Evolutionary conservation across 2,888 invertebrate species (phyloP).

Genomic region (Cremastinae sp.): DNA sequence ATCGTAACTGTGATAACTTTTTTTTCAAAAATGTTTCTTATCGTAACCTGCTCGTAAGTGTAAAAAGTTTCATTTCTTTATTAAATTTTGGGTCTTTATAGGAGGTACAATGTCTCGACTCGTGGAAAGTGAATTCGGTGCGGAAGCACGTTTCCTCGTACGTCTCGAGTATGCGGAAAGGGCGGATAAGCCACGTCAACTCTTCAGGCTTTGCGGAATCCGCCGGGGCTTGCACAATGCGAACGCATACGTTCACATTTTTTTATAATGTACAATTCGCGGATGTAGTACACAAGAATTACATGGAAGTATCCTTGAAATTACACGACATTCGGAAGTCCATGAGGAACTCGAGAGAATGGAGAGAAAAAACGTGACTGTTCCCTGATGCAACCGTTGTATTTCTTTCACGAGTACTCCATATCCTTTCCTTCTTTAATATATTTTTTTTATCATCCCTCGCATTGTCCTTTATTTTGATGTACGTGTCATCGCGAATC

Average conservation of each 20-base stretch:
- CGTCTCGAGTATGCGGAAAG: constrained; percentile 44
- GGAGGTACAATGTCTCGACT: background rate
- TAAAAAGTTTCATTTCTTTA: background rate
- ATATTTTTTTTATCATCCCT: constrained; percentile 21
- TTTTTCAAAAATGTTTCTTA: too few relatives aligned
- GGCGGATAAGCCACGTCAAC: constrained; percentile 58
- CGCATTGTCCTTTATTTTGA: constrained; percentile 41
- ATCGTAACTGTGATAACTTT: too few relatives aligned
- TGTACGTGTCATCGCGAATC: constrained; percentile 33
- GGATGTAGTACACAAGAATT: constrained; percentile 27
- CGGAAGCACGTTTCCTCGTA: constrained; percentile 37
- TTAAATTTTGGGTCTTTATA: constrained; percentile 20
- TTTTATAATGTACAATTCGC: background rate
- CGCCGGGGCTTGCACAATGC: constrained; percentile 13
- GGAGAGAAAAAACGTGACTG: constrained; percentile 61
- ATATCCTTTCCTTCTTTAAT: constrained; percentile 35
- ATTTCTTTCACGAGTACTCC: constrained; percentile 31
- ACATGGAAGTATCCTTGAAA: constrained; percentile 37
- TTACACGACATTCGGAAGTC: constrained; percentile 37
- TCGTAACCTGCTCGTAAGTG: too few relatives aligned
- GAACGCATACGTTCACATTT: background rate
- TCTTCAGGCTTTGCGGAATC: constrained; percentile 47
- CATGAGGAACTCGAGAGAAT: constrained; percentile 28
- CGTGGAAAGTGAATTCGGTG: constrained; percentile 15
- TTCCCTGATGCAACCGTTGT: constrained; percentile 37